These are phyloP conservation scores for Parnassius orleans DNA, from an alignment of 2,888 invertebrate species.

Conservation along the genomic window DNA sequence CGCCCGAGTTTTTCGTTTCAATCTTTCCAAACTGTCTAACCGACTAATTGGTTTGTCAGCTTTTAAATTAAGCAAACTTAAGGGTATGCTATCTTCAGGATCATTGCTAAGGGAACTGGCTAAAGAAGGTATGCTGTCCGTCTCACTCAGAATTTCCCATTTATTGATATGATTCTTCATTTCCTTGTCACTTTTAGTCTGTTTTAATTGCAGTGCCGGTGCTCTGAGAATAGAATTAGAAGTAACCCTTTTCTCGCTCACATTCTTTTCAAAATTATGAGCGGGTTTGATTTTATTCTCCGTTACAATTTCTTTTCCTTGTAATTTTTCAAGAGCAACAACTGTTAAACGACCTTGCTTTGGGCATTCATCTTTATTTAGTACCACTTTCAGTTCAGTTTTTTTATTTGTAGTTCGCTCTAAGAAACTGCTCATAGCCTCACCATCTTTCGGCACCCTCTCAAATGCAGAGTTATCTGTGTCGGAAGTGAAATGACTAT, in stretches of 20 bases:
- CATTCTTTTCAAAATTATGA: slow-evolving; percentile 38
- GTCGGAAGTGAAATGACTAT: slow-evolving; percentile 64
- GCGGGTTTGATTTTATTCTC: slow-evolving; percentile 49
- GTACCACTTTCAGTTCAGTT: slow-evolving; percentile 70
- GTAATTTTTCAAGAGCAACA: slow-evolving; percentile 82
- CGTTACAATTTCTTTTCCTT: slow-evolving; percentile 65
- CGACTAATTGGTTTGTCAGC: slow-evolving; percentile 53
- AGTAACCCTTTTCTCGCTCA: slow-evolving; percentile 50
- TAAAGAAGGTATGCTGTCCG: slow-evolving; percentile 80
- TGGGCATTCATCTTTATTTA: slow-evolving; percentile 75
- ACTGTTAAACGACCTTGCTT: slow-evolving; percentile 81
- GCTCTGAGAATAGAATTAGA: slow-evolving; percentile 64
- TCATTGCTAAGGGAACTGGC: slow-evolving; percentile 72
- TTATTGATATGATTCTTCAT: slow-evolving; percentile 69
- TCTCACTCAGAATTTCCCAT: slow-evolving; percentile 82
- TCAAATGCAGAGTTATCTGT: slow-evolving; percentile 81
- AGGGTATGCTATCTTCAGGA: slow-evolving; percentile 82
- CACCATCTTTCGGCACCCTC: slow-evolving; percentile 85
- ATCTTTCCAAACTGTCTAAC: slow-evolving; percentile 62
- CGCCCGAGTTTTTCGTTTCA: slow-evolving; percentile 80
- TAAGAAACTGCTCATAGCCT: slow-evolving; percentile 84
- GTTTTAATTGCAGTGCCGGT: slow-evolving; percentile 68
- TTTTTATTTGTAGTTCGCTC: slow-evolving; percentile 79
- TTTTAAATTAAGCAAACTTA: slow-evolving; percentile 73
- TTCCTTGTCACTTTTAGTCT: slow-evolving; percentile 65